Evolutionary conservation across 2,888 invertebrate genomes (phyloP).

Genomic region (Zaprionus bogoriensis): DNA sequence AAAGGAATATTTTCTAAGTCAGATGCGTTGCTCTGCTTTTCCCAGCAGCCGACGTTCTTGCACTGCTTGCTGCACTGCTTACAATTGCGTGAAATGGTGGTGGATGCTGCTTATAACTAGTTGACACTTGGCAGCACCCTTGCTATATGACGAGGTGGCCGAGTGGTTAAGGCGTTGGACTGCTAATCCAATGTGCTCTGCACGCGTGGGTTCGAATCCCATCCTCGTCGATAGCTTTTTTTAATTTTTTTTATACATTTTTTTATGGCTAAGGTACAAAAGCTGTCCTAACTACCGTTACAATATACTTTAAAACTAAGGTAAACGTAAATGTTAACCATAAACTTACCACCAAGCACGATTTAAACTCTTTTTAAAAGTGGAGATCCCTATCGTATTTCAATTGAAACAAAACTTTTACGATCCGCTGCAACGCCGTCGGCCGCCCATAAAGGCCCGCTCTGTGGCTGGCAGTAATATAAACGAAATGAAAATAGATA

Average conservation of each 20-base stretch:
- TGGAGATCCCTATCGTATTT: conserved; percentile 61
- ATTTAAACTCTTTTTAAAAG: conserved; percentile 31
- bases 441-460: conserved; percentile 44
- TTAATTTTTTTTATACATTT: conserved; percentile 4
- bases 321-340: neutral
- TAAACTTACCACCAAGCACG: neutral
- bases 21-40: neutral
- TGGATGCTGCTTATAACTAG: neutral
- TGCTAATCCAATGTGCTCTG: conserved; percentile 94
- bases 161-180: conserved; percentile 94
- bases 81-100: neutral
- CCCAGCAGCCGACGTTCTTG: fast-evolving
- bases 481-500: conserved; percentile 72
- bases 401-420: conserved; percentile 62
- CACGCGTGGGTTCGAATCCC: conserved; percentile 95
- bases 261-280: neutral
- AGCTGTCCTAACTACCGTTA: neutral
- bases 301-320: no score
- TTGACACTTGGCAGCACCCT: conserved; percentile 63
- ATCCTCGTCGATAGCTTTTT: conserved; percentile 86
- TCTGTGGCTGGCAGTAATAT: conserved; percentile 42
- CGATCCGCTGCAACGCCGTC: conserved; percentile 14
- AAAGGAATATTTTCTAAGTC: no score
- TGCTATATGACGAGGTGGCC: conserved; percentile 94
- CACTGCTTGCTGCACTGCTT: conserved; percentile 34